Evolutionary conservation across 2,888 invertebrate genomes (phyloP), one percentile per base, ranked within the genome.

Genomic region (Acrocyrtus sp.): DNA sequence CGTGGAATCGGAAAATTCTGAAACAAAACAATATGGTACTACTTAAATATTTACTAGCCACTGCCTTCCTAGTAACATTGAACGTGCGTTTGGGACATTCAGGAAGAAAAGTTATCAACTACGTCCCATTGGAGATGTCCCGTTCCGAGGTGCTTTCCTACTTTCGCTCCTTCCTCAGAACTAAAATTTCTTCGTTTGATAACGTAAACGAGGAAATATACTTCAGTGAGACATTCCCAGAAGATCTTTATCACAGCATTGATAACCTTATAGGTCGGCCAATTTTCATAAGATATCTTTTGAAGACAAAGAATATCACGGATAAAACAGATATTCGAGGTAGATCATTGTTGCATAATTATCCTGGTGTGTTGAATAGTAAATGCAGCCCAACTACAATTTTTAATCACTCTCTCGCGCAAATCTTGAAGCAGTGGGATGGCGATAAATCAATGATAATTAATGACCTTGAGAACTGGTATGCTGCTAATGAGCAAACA

Each of bases 301-400:
- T 58, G 45, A 58, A 58, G 24, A 43, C 58, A 10, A 58, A 47
- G 27, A 19, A 17, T 8, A 47, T 58, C 26, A 27, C 45, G 15
- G 58, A 58, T n/a, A 47, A 47, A 15, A 39, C 39, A 6, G 39
- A 39, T 39, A 39, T 10, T 6, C 26, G 5, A 4, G 27, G 51
- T 6, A 22, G 1, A 27, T 51, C 47, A 21, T 2, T 19, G 5
- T n/a, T n/a, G n/a, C 5, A 2, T 15, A 26, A 27, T 17, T 47
- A 58, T 15, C 2, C 12, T n/a, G 10, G 6, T 2, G 19, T 2
- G n/a, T 8, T 58, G 41, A 58, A 58, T 19, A 47, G 45, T 5
- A 5, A 19, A 8, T 58, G 58, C 26, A 24, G 12, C n/a, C 19
- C 17, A 26, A n/a, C 8, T 12, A 45, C 58, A 1, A 29, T 45